A percentile compares a stretch with the other conserved stretches of the same genome.
Conservation (phyloP, 2,113 vertebrate genomes). For the Malurus melanocephalus region DNA sequence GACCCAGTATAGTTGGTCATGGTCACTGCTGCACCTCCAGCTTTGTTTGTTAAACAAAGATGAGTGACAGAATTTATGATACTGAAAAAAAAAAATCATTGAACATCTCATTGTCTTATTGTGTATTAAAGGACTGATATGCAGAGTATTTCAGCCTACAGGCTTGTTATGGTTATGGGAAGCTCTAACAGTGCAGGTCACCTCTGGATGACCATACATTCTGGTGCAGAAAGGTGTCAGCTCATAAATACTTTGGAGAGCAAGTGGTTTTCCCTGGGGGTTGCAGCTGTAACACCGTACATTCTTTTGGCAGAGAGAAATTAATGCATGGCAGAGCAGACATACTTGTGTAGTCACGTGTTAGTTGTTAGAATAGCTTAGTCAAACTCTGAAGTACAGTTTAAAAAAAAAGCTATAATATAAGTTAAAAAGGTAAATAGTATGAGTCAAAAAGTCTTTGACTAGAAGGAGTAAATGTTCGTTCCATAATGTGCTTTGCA, state of each 20-base stretch:
- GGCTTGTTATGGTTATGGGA: not conserved
- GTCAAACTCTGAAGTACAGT: not conserved
- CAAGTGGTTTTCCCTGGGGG: not conserved
- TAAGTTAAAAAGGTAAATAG: not conserved
- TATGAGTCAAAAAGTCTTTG: not conserved
- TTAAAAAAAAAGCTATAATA: not conserved
- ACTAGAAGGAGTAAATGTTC: not conserved
- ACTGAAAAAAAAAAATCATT: not conserved
- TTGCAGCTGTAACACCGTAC: not conserved
- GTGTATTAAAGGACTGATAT: not conserved
- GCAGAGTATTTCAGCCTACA: not conserved
- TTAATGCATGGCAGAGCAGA: not conserved
- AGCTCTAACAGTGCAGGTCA: not conserved
- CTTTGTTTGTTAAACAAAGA: not conserved
- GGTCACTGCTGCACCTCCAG: not conserved
- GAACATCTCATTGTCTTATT: not conserved
- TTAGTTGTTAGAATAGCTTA: not conserved
- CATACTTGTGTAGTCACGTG: not conserved
- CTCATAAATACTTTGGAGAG: constrained; percentile 4
- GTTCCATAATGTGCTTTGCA: not conserved
- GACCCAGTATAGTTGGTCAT: not conserved
- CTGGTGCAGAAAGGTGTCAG: not conserved
- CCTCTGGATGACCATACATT: not conserved
- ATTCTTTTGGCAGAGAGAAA: not conserved
- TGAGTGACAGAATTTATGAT: not conserved